These are phyloP conservation scores for Panonychus citri DNA, from an alignment of 1,140 invertebrate species.

Conservation along the genomic window DNA sequence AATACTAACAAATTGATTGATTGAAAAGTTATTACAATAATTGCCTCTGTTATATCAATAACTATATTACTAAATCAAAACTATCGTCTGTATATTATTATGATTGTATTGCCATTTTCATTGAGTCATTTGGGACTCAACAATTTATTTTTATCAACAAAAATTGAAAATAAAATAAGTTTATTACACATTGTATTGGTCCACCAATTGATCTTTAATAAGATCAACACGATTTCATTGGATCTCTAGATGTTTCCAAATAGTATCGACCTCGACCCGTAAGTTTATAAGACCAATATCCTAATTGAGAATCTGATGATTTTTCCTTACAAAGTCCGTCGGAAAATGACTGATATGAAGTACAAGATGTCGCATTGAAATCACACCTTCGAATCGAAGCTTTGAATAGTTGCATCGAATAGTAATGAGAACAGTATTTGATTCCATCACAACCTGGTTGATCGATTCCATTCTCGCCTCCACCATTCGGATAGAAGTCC, in stretches of 20 bases:
- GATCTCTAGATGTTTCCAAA: neutral
- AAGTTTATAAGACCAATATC: neutral
- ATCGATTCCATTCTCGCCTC: neutral
- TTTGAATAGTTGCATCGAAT: neutral
- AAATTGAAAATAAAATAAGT: no score
- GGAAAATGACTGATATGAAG: neutral
- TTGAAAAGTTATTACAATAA: no score
- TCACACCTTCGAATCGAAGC: neutral
- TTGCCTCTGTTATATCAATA: no score
- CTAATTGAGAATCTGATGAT: neutral
- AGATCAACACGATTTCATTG: no score
- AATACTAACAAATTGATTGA: no score
- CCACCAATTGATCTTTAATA: no score
- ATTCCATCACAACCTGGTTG: neutral
- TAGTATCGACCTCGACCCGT: neutral
- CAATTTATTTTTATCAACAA: no score
- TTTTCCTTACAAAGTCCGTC: neutral
- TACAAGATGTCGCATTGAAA: neutral
- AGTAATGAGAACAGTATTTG: neutral
- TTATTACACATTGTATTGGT: no score
- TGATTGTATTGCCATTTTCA: no score
- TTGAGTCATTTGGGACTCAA: no score
- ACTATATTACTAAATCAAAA: no score
- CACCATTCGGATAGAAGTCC: neutral
- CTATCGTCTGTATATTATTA: no score